Percentiles rank a stretch among this genome's conserved stretches.
Evolutionary conservation across 1,140 invertebrate species (phyloP).

Genomic region (Dreissena rostriformis): DNA sequence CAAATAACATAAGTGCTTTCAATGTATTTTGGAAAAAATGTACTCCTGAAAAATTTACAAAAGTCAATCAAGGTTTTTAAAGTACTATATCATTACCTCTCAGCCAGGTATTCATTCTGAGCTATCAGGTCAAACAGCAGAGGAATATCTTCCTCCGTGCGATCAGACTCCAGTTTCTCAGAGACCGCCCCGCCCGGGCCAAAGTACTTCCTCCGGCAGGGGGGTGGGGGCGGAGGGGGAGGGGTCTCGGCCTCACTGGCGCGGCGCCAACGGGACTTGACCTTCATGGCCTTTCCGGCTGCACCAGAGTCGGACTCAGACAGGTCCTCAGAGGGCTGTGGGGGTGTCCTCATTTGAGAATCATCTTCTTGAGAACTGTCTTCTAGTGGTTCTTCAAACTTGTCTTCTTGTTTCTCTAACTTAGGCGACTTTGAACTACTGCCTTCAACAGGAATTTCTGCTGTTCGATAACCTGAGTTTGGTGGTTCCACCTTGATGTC

Average conservation of each 20-base stretch:
- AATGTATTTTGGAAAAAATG: too few relatives aligned
- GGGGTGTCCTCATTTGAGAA: neutral
- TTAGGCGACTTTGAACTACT: too few relatives aligned
- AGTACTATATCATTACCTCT: slow-evolving; percentile 75
- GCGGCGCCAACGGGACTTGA: slow-evolving; percentile 92
- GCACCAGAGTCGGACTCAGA: slow-evolving; percentile 62
- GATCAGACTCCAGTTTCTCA: slow-evolving; percentile 47
- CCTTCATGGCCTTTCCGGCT: slow-evolving; percentile 76
- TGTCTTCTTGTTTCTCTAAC: too few relatives aligned
- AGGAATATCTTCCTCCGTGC: slow-evolving; percentile 84
- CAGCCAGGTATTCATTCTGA: slow-evolving; percentile 89
- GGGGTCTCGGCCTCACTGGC: slow-evolving; percentile 89
- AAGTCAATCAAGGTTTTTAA: too few relatives aligned
- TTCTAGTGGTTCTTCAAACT: too few relatives aligned
- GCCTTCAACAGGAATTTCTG: too few relatives aligned
- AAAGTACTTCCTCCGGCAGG: slow-evolving; percentile 47
- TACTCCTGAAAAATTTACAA: too few relatives aligned
- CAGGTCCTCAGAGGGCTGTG: slow-evolving; percentile 37
- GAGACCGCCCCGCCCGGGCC: slow-evolving; percentile 8
- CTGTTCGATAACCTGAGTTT: too few relatives aligned
- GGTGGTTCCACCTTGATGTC: too few relatives aligned
- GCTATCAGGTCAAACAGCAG: slow-evolving; percentile 90
- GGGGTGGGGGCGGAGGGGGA: slow-evolving; percentile 42
- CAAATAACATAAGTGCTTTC: too few relatives aligned
- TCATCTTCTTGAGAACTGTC: neutral